Evolutionary conservation across 1,140 invertebrate genomes (phyloP), one percentile per base, ranked within the genome.

Genomic region (Frieseomelitta varia): DNA sequence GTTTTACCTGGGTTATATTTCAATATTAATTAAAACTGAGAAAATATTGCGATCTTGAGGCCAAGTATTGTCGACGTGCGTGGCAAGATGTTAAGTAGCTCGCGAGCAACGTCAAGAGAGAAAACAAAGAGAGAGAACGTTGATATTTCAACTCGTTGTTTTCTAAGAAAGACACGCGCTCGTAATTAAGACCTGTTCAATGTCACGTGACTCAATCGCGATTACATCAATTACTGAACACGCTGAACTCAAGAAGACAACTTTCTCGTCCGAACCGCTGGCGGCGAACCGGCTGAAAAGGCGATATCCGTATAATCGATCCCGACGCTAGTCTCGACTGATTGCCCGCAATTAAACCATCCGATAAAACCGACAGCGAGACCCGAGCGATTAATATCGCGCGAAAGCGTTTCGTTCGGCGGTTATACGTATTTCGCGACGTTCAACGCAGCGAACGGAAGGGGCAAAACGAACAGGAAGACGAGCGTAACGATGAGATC

Each of bases 121-220:
- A 39, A 39, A 39, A 17, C 30, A 55, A 17, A 19, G 17, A 55
- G 0, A 4, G 12, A 55, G 72, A 55, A 74, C 12, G 39, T 47
- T 55, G 27, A 55, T 55, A 74, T 24, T 11, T 21, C 19, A n/a
- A 11, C 14, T 19, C 65, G 39, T 79, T 14, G 11, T 63, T 47
- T 47, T 24, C 53, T 10, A n/a, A 27, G 17, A 61, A 21, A 53
- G 39, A 74, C 69, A n/a, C 47, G 56, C 14, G 53, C 56, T 53
- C 56, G 56, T 73, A 63, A 61, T 81, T 81, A 73, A n/a, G n/a
- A 74, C 56, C 47, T 39, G 69, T 74, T 65, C 79, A 63, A 74
- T 61, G 79, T 47, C 56, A 74, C 47, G 19, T 53, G 39, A 73
- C 27, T 63, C 39, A 53, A 61, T 74, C 55, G 27, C 69, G 34